phyloP scores from a whole-genome alignment of 2,113 vertebrate genomes.

The Chaetorhynchus papuensis region DNA sequence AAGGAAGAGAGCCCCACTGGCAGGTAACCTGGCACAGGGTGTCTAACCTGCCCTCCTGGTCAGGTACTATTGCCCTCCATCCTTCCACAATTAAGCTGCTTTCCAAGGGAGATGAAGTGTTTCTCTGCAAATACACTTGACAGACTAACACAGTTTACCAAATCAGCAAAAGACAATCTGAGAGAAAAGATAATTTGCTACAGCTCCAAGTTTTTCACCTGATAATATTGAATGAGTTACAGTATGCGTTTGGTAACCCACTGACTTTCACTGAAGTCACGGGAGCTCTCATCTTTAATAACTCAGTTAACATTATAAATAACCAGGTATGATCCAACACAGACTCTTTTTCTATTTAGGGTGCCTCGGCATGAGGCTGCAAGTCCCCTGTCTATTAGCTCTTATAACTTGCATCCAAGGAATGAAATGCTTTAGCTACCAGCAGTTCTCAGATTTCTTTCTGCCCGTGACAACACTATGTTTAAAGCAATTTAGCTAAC shows the following conservation, averaged over 20 bases:
- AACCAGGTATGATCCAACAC: background rate
- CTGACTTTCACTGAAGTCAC: background rate
- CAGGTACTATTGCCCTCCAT: background rate
- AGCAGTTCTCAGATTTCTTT: background rate
- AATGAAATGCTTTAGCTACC: background rate
- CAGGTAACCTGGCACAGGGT: background rate
- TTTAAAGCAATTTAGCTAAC: slow-evolving; percentile 10
- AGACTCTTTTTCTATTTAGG: background rate
- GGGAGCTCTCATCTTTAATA: background rate
- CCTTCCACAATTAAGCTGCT: background rate
- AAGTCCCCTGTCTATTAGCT: background rate
- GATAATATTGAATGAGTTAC: background rate
- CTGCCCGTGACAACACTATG: background rate
- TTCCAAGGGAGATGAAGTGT: background rate
- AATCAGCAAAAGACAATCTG: background rate
- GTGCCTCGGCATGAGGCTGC: background rate
- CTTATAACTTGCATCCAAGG: background rate
- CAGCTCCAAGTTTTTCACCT: background rate
- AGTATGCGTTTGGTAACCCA: background rate
- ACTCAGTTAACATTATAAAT: background rate
- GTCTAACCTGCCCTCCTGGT: background rate
- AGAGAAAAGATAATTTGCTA: background rate
- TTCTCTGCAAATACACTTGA: background rate
- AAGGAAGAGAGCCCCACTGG: background rate
- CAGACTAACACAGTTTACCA: background rate